phyloP scores from a whole-genome alignment of 2,888 invertebrate species.

The Uropetala carovei region DNA sequence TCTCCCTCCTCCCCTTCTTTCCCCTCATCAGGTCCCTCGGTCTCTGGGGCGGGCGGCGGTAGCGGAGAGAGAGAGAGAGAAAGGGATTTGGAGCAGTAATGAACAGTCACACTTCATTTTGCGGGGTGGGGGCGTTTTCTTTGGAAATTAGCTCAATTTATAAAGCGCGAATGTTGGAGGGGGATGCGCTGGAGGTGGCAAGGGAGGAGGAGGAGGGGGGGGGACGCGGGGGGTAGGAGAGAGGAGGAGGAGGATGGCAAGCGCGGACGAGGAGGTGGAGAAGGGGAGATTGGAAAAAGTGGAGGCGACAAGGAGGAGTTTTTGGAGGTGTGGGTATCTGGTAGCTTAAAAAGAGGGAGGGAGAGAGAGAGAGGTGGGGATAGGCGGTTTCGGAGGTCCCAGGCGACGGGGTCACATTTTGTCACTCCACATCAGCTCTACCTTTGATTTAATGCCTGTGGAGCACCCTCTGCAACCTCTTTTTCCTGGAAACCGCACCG shows the following conservation, averaged over 20 bases:
- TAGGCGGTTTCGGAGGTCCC: not conserved
- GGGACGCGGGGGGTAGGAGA: not conserved
- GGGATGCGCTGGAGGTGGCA: not conserved
- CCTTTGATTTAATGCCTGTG: slow-evolving; percentile 56
- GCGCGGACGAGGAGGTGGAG: not conserved
- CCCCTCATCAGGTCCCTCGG: not conserved
- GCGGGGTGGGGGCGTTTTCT: slow-evolving; percentile 41
- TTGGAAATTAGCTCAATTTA: slow-evolving; percentile 64
- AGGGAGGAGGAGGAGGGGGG: not conserved
- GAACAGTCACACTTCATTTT: slow-evolving; percentile 62
- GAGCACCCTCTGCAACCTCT: slow-evolving; percentile 39
- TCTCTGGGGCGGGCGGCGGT: not conserved
- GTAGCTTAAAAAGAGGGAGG: not conserved
- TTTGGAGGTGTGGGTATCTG: slow-evolving; percentile 9
- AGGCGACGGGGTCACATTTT: slow-evolving; percentile 49
- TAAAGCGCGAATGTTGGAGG: slow-evolving; percentile 9
- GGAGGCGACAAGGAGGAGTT: slow-evolving; percentile 17
- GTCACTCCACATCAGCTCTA: slow-evolving; percentile 58
- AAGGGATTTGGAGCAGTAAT: slow-evolving; percentile 41
- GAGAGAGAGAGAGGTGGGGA: not conserved
- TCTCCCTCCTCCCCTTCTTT: too few species aligned
- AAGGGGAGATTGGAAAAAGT: not conserved
- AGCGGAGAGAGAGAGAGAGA: not conserved
- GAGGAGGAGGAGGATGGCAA: not conserved
- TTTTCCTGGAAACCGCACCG: slow-evolving; percentile 39